These are phyloP conservation scores for Drosophila pseudotalamancana DNA, from an alignment of 2,888 invertebrate genomes.

Conservation along the genomic window DNA sequence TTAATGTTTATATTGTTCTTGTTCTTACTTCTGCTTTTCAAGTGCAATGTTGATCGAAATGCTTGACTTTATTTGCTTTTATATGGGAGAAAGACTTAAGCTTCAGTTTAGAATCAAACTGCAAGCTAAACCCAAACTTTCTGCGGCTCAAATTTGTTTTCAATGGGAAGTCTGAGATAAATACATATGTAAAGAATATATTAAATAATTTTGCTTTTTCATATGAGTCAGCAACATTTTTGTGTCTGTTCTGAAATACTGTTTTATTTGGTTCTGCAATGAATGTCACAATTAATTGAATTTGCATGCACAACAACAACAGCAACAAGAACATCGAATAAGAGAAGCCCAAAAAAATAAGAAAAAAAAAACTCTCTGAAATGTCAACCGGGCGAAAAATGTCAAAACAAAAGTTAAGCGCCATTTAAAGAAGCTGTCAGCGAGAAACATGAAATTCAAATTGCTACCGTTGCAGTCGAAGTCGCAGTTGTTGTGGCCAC, in stretches of 20 bases:
- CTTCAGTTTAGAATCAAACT: too few species aligned
- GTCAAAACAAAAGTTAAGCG: constrained; percentile 72
- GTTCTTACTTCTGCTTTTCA: constrained; percentile 32
- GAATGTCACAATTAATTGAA: constrained; percentile 72
- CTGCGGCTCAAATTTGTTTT: too few species aligned
- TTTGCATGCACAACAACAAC: constrained; percentile 59
- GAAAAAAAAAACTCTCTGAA: constrained; percentile 27
- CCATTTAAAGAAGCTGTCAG: constrained; percentile 80
- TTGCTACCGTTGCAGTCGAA: constrained; percentile 64
- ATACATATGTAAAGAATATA: neutral
- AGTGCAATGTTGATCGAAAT: constrained; percentile 47
- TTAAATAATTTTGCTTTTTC: neutral
- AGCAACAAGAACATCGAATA: constrained; percentile 6
- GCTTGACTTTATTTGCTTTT: too few species aligned
- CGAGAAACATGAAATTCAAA: constrained; percentile 60
- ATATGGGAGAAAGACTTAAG: too few species aligned
- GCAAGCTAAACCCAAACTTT: too few species aligned
- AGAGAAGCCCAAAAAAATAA: constrained; percentile 2
- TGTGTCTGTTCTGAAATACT: neutral
- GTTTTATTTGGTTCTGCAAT: constrained; percentile 33
- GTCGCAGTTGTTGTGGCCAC: constrained; percentile 34
- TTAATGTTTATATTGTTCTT: constrained; percentile 14
- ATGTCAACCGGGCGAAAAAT: constrained; percentile 61
- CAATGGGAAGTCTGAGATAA: too few species aligned
- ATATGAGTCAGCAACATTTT: neutral